Percentiles rank a stretch among this genome's conserved stretches.
Evolutionary conservation across 1,140 invertebrate genomes (phyloP).

Genomic region (Thalassaphorura encarpata): DNA sequence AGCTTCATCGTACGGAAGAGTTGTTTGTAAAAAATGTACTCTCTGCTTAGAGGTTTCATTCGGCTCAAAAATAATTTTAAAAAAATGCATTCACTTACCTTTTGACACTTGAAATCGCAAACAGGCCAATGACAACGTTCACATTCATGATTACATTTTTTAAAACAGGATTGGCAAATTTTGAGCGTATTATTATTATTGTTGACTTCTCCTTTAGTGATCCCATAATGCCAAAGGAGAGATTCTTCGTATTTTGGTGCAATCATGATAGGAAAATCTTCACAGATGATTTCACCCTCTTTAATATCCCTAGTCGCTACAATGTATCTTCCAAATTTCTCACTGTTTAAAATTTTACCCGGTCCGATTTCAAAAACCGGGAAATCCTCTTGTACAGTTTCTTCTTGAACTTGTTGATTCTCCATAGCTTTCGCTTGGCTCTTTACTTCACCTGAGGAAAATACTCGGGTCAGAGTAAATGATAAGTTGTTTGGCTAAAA

Average conservation of each 20-base stretch:
- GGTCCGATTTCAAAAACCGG: background rate
- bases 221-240: too few species aligned
- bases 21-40: background rate
- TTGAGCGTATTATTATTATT: background rate
- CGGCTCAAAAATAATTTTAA: background rate
- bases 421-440: too few species aligned
- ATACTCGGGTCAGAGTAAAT: too few species aligned
- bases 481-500: too few species aligned
- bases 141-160: background rate
- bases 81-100: background rate
- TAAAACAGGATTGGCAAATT: slow-evolving; percentile 5
- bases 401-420: too few species aligned
- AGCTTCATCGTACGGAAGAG: background rate
- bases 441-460: too few species aligned
- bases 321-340: background rate
- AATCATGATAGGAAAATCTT: slow-evolving; percentile 6
- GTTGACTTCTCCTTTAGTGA: background rate
- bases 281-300: background rate
- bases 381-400: background rate
- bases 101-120: background rate
- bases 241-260: too few species aligned
- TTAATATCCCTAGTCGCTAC: slow-evolving; percentile 1
- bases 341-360: background rate
- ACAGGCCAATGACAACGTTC: background rate
- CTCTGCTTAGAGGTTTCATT: background rate